Base-by-base conservation (phyloP, 2,888 invertebrate genomes). In the Philonicus albiceps region DNA sequence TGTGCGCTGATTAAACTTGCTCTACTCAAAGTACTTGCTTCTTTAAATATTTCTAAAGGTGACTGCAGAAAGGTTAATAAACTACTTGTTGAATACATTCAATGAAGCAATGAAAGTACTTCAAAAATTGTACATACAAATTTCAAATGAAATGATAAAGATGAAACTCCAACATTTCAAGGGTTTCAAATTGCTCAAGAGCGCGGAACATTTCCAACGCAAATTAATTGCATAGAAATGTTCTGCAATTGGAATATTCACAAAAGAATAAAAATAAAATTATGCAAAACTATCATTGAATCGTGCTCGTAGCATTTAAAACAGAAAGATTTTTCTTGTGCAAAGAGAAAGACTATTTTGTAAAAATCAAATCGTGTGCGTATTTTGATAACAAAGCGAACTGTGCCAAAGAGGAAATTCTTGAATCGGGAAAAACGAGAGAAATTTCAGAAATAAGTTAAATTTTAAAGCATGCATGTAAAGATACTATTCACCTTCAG, bases 401-500 rank as follows among this genome's bases (percentile, higher is more conserved):
- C 64, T 64, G 7, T 49, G 49, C 64, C 27, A 19, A 64, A 64
- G 64, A 11, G 11, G 64, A 64, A 64, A 55, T 8, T 11, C 13
- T 64, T 64, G 22, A 64, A 64, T 22, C 27, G 11, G 11, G 13
- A 0, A n/a, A 49, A 19, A 49, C 16, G 19, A 6, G 49, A 64
- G 64, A 11, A 27, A 64, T 64, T 64, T 30, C n/a, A 34, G 74
- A 37, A 37, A 43, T 80, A 53, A 53, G 22, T 80, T 49, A 80
- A 80, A 19, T 43, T n/a, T 37, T 27, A 80, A 78, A 80, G 27
- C 80, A 80, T 80, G 80, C 80, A 80, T 53, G 80, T 49, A 80
- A 30, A 53, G 80, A 80, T 11, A 49, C 53, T 64, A 89, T 87
- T 89, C 89, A 88, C 90, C 91, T 93, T 94, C 93, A 95, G 94